phyloP scores from a whole-genome alignment of 2,888 invertebrate species.

The Ischnus inquisitorius region DNA sequence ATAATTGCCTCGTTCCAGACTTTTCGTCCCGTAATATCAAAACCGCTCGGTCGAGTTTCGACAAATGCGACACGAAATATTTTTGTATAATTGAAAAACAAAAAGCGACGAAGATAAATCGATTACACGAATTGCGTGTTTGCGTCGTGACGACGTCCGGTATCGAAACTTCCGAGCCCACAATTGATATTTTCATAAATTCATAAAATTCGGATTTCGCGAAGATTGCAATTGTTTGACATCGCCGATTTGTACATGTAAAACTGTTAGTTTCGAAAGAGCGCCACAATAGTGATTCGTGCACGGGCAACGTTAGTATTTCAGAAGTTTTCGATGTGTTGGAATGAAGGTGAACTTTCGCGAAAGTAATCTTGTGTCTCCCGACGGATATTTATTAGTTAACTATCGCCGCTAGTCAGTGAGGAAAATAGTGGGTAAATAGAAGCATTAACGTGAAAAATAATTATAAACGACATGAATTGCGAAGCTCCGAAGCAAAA shows the following conservation, averaged over 20 bases:
- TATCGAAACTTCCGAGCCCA: background rate
- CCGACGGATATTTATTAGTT: conserved; percentile 76
- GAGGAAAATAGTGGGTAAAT: conserved; percentile 27
- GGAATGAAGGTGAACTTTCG: conserved; percentile 1
- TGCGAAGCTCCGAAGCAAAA: conserved; percentile 25
- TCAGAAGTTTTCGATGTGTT: background rate
- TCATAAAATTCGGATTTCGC: too few relatives aligned
- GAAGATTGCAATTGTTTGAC: background rate
- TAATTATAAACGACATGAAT: background rate
- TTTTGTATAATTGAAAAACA: background rate
- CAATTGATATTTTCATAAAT: too few relatives aligned
- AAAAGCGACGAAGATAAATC: background rate
- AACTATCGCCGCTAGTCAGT: conserved; percentile 77
- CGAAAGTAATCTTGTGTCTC: conserved; percentile 70
- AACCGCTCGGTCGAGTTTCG: background rate
- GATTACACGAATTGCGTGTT: background rate
- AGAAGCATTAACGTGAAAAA: conserved; percentile 1
- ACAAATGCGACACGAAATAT: background rate
- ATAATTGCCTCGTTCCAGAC: background rate
- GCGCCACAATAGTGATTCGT: background rate
- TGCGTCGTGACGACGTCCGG: background rate
- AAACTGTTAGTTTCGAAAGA: conserved; percentile 1
- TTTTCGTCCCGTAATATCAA: background rate
- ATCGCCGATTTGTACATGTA: background rate
- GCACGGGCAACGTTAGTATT: conserved; percentile 35